Base-by-base conservation (phyloP, 2,113 vertebrate genomes). In the Murina feae region DNA sequence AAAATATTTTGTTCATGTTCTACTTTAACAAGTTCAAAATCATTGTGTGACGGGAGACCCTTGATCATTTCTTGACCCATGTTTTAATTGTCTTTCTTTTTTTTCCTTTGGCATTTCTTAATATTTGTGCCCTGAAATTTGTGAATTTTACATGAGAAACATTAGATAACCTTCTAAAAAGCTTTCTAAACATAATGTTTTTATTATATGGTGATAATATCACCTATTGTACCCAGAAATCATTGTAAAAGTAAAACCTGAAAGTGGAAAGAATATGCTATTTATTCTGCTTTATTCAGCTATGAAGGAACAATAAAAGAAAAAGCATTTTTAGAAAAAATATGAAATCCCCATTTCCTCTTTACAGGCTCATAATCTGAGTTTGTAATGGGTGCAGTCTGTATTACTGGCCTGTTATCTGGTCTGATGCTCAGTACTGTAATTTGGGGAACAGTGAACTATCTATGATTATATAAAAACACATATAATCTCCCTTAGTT, bases 271-370 rank as follows among this genome's bases (percentile, higher is more conserved):
- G 47, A 86, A 86, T 75, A 93, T 90, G 4, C 2, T 86, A 90
- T 94, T 96, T 97, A 91, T 94, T 42, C 85, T 96, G 44, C 39
- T 84, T 12, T 89, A 84, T 9, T 60, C 32, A 92, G 37, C 42
- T 90, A 66, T 47, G 47, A 95, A 95, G 97, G 75, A 96, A 97
- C n/a, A 97, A 71, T 94, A 51, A 91, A 94, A 93, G 88, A 79
- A 60, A 71, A 12, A 92, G 30, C 42, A 96, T 85, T 96, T 97
- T 96, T 80, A 82, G 16, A 83, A 94, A 95, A 92, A 96, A 53
- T 95, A 82, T 85, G n/a, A 95, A 96, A 95, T 95, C 89, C 92
- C 53, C 20, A 44, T 91, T 93, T 97, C 84, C 6, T 6, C 14
- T 76, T 16, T 82, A 9, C 49, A 53, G 72, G 81, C 83, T 93